phyloP scores from a whole-genome alignment of 2,113 vertebrate species.

The Nyctibius bracteatus region DNA sequence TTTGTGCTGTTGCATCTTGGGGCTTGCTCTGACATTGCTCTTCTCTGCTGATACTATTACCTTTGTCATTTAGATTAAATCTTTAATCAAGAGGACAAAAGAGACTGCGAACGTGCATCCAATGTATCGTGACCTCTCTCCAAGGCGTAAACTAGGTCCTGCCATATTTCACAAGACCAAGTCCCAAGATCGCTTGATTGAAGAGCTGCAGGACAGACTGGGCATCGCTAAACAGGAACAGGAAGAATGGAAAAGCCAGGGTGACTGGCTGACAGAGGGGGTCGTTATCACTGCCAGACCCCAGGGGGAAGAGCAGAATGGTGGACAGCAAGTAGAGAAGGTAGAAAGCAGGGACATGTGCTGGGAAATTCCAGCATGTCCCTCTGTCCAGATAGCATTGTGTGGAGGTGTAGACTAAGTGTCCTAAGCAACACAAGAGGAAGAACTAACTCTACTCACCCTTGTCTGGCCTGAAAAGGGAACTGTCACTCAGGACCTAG shows the following conservation, averaged over 20 bases:
- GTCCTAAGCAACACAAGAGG: background rate
- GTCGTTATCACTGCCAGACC: constrained; percentile 84
- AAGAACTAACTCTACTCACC: background rate
- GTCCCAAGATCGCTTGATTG: constrained; percentile 88
- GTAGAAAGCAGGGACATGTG: constrained; percentile 65
- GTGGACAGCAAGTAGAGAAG: constrained; percentile 79
- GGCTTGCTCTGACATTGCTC: background rate
- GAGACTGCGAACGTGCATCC: constrained; percentile 91
- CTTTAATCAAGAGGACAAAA: constrained; percentile 94
- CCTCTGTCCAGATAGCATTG: background rate
- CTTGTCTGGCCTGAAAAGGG: background rate
- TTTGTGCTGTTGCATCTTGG: constrained; percentile 6
- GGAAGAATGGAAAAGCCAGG: constrained; percentile 70
- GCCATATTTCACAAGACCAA: constrained; percentile 86
- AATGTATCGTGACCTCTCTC: constrained; percentile 88
- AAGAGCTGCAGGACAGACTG: constrained; percentile 92
- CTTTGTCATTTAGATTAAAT: constrained; percentile 85
- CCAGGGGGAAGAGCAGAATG: constrained; percentile 71
- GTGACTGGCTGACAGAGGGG: constrained; percentile 90
- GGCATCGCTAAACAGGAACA: constrained; percentile 82
- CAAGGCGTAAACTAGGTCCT: constrained; percentile 87
- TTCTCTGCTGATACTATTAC: constrained; percentile 43
- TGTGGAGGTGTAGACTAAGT: background rate
- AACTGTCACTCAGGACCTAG: background rate
- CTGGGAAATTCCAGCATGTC: background rate